A percentile compares a stretch with the other conserved stretches of the same genome.
phyloP scores from a whole-genome alignment of 2,888 invertebrate species.

The Cephus spinipes region DNA sequence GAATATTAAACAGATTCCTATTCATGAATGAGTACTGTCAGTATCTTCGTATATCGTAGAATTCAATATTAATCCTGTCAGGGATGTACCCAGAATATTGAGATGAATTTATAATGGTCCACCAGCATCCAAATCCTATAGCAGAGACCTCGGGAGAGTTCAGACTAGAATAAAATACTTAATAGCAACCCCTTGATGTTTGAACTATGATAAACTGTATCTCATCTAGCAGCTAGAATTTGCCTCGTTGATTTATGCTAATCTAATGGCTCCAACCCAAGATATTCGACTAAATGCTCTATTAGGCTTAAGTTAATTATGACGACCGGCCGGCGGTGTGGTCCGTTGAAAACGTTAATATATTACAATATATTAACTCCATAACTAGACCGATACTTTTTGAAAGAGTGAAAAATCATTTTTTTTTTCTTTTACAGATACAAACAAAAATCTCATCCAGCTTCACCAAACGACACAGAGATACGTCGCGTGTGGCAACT shows the following conservation, averaged over 20 bases:
- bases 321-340: constrained; percentile 30
- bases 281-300: constrained; percentile 53
- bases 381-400: constrained; percentile 31
- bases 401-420: constrained; percentile 7
- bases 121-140: neutral
- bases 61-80: neutral
- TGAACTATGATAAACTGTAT: constrained; percentile 45
- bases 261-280: constrained; percentile 48
- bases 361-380: constrained; percentile 41
- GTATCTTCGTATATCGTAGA: neutral
- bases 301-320: constrained; percentile 58
- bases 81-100: neutral
- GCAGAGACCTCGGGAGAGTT: neutral
- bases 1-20: constrained; percentile 51
- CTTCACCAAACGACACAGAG: neutral
- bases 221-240: constrained; percentile 28
- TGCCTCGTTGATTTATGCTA: constrained; percentile 51
- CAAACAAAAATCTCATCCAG: neutral
- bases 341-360: constrained; percentile 33
- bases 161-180: neutral
- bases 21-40: constrained; percentile 22
- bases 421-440: neutral
- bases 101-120: neutral
- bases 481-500: constrained; percentile 18
- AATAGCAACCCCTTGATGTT: constrained; percentile 41